Evolutionary conservation across 1,140 invertebrate species (phyloP).

Genomic region (Saccostrea echinata): DNA sequence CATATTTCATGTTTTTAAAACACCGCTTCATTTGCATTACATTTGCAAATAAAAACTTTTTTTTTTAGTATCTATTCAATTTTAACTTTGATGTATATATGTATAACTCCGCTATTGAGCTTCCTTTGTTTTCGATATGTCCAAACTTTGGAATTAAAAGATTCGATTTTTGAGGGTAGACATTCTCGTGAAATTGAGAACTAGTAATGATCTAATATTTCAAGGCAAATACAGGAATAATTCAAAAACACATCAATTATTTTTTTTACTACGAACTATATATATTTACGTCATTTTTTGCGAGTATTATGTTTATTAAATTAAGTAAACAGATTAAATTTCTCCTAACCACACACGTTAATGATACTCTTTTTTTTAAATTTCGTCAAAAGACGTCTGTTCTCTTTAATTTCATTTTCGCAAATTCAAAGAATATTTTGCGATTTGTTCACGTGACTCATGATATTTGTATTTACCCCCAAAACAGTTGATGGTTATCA

Average conservation of each 20-base stretch:
- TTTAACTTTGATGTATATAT: too few species aligned
- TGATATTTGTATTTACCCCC: conserved; percentile 12
- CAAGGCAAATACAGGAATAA: background rate
- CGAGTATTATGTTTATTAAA: conserved; percentile 2
- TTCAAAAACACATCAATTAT: background rate
- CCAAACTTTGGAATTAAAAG: background rate
- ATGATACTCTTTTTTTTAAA: conserved; percentile 12
- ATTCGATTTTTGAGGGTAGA: background rate
- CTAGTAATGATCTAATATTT: background rate
- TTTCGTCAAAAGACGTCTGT: background rate
- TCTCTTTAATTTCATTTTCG: conserved; percentile 30
- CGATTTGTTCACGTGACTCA: conserved; percentile 9
- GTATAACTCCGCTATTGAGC: too few species aligned
- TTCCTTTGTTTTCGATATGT: background rate
- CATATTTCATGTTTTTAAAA: too few species aligned
- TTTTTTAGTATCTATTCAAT: too few species aligned
- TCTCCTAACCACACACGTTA: conserved; percentile 17
- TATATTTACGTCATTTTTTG: background rate
- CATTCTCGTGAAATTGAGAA: background rate
- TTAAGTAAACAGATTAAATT: background rate
- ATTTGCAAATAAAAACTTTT: too few species aligned
- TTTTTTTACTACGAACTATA: background rate
- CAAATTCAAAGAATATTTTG: conserved; percentile 22
- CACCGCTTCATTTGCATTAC: too few species aligned
- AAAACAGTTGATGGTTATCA: conserved; percentile 7